Evolutionary conservation across 1,140 invertebrate species (phyloP), one percentile per base, ranked within the genome.

Genomic region (Archivesica marissinica): DNA sequence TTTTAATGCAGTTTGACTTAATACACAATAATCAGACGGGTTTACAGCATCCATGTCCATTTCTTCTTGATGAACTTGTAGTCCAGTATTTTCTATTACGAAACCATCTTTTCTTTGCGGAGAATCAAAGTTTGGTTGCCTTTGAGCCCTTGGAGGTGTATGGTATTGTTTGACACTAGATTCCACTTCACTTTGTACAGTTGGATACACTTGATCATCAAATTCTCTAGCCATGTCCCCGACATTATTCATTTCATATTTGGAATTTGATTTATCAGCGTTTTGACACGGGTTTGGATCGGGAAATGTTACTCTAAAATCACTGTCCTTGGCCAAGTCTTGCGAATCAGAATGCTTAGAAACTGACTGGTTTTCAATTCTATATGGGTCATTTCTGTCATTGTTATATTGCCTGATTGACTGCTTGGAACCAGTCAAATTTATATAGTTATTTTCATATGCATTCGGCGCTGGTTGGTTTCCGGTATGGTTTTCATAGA

Each of bases 401-500:
- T 20, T 35, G 38, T 28, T 64, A 35, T 35, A 25, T 35, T 9
- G 54, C 30, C 59, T 25, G 25, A 13, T 64, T 17, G 30, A 33
- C 4, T 64, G n/a, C 7, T 72, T 44, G 20, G 68, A 72, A 50
- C 66, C 66, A 70, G 68, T 50, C 44, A 50, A 30, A 11, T 72
- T 25, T 23, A 17, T 15, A 25, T 13, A 72, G 13, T 30, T 30
- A 30, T 72, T 72, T 33, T 50, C 44, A 2, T 2, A 64, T 17
- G 25, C 3, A 47, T 44, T 72, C 50, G 68, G 15, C 28, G 35
- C 20, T 33, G 41, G 33, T 7, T 76, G 50, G 52, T 35, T 59
- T 13, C 72, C 74, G 15, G 74, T 38, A n/a, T 76, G 76, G 41
- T 64, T 61, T 44, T 79, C 66, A 56, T 25, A 25, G 25, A 72